Base-by-base conservation (phyloP, 1,140 invertebrate genomes). In the Eumeta japonica region DNA sequence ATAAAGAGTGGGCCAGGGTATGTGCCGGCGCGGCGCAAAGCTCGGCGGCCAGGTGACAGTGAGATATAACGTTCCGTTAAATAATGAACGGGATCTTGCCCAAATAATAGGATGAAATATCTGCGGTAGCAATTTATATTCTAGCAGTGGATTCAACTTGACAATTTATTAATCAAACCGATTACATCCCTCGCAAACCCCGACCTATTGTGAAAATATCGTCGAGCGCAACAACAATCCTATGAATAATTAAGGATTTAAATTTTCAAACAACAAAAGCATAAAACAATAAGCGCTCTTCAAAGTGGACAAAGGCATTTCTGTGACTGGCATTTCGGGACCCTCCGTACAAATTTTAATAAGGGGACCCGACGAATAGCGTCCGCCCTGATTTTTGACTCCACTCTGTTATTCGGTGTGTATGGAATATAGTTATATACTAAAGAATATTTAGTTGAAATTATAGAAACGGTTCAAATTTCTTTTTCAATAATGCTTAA, bases 101-200 rank as follows among this genome's bases (percentile, higher is more conserved):
- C 43, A 56, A 58, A 72, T 72, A 74, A 72, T 70, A 48, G 58
- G 40, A 70, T 71, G 67, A 74, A 70, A 72, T 74, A 74, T 74
- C 55, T 67, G 70, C 56, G 67, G 63, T 59, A 66, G 66, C 70
- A 64, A 74, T 74, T 72, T 67, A 74, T 68, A 70, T 68, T 68
- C 63, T 70, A 68, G 59, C 67, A 48, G 58, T 68, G 67, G 65
- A 74, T 74, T 63, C 70, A 72, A 68, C 60, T 74, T 74, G 70
- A 72, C 70, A 74, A 74, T 74, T 74, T 74, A 74, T 74, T 74
- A 72, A 72, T 74, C 70, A 74, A 70, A 72, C 55, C 66, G 65
- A 72, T 74, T 74, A 70, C 70, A 60, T 55, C 66, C 62, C 65
- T 48, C 43, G 56, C 58, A 53, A 65, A 55, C 57, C 62, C 52